Base-by-base conservation (phyloP, 2,888 invertebrate species). In the Parnassius smintheus region DNA sequence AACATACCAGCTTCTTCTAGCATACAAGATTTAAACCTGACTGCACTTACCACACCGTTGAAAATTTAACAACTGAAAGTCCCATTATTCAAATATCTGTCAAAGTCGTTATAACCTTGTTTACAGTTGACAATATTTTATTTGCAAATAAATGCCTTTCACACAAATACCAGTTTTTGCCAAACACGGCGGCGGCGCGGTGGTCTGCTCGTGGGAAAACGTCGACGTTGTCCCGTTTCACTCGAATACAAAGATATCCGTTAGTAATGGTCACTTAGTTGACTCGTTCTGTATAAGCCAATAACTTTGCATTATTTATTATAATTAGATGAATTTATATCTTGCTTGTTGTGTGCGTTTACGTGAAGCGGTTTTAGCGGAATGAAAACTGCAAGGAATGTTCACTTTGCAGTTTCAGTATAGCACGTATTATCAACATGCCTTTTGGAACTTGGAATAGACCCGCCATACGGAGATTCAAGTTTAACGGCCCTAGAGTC, bases 141-240 rank as follows among this genome's bases (percentile, higher is more conserved):
- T 8, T 56, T 61, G 55, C 56, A 55, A 55, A 61, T 54, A 25
- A 42, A 57, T 55, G n/a, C 51, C 51, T 51, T 25, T 51, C 51
- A 51, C 51, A 4, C 51, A 51, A 51, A 25, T 51, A 51, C 25
- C 51, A 3, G 51, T 51, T 51, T 25, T 22, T 10, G 51, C 25
- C 49, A 49, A 51, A 51, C 25, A 22, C 48, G 48, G 9, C 49
- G 9, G 13, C 49, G 49, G 48, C 48, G 8, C 48, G 48, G 49
- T 13, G 49, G 49, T 13, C 7, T 13, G 49, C 13, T 25, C 51
- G 51, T 51, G 51, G 51, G 51, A 51, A 51, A 22, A 12, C 51
- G 2, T 10, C 51, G 2, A 25, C 9, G 18, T 25, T 9, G 25
- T 51, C 51, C 11, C 18, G 11, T 51, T n/a, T n/a, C 25, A 25